These are phyloP conservation scores for Phrynocephalus versicolor DNA, from an alignment of 2,113 vertebrate species.

Conservation along the genomic window DNA sequence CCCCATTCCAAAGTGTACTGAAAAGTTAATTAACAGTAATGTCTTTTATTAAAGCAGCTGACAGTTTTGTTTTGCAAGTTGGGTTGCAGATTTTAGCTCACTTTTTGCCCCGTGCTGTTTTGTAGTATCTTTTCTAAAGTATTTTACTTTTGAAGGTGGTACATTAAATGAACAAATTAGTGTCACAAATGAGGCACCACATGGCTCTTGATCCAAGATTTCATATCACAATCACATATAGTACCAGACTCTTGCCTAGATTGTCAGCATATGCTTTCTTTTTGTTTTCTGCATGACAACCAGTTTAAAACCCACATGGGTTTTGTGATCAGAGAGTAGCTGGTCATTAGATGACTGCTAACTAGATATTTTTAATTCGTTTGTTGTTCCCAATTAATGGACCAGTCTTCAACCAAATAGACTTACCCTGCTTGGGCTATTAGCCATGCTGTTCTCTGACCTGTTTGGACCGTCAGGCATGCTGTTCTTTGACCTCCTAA, in stretches of 20 bases:
- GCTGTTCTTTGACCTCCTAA: conserved; percentile 32
- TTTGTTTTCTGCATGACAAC: neutral
- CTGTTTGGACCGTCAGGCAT: conserved; percentile 15
- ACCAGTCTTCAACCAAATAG: conserved; percentile 8
- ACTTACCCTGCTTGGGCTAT: conserved; percentile 7
- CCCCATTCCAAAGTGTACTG: neutral
- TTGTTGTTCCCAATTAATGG: conserved; percentile 23
- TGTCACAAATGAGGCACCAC: neutral
- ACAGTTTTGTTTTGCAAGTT: conserved; percentile 1
- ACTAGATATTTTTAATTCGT: conserved; percentile 14
- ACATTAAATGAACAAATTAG: neutral
- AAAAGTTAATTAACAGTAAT: neutral
- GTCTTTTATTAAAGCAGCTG: neutral
- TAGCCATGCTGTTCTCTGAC: conserved; percentile 32
- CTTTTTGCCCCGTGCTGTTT: neutral
- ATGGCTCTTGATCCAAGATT: neutral
- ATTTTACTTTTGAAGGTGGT: neutral
- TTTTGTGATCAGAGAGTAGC: conserved; percentile 27
- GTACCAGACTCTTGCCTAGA: neutral
- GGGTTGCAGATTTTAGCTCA: neutral
- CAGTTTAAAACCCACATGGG: neutral
- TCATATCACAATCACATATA: conserved; percentile 14
- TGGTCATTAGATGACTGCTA: conserved; percentile 20
- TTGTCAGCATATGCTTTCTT: conserved; percentile 23
- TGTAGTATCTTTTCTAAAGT: neutral